Evolutionary conservation across 2,113 vertebrate species (phyloP).

Genomic region (Struthidea cinerea): DNA sequence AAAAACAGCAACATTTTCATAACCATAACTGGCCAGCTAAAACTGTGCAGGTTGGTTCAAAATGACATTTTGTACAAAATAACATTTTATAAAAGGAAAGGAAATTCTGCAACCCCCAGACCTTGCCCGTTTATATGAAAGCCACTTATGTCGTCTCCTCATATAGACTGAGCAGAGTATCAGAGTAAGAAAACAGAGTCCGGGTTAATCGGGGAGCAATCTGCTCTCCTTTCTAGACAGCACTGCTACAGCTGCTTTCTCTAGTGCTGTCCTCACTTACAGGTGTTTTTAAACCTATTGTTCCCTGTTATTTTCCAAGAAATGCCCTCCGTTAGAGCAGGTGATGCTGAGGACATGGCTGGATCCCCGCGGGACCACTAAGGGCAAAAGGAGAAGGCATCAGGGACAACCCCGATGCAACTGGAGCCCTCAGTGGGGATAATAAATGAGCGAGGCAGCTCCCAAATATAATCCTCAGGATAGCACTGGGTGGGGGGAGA

Average conservation of each 20-base stretch:
- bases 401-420: neutral
- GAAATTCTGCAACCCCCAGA: neutral
- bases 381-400: neutral
- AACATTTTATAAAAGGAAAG: neutral
- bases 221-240: neutral
- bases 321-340: neutral
- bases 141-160: neutral
- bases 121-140: neutral
- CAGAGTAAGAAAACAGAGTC: neutral
- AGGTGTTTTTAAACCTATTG: neutral
- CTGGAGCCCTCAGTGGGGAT: neutral
- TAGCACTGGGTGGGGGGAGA: neutral
- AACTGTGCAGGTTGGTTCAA: neutral
- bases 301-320: neutral
- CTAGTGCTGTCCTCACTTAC: neutral
- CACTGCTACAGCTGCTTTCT: accelerated
- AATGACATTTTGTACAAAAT: neutral
- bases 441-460: accelerated
- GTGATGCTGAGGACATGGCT: neutral
- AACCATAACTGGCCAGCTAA: neutral
- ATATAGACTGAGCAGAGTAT: accelerated
- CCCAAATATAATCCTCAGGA: neutral
- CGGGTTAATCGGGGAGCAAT: neutral
- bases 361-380: neutral
- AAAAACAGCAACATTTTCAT: neutral